Evolutionary conservation across 2,797 vertebrate species (phyloP), one percentile per base, ranked within the genome.

Genomic region (Falco cherrug): DNA sequence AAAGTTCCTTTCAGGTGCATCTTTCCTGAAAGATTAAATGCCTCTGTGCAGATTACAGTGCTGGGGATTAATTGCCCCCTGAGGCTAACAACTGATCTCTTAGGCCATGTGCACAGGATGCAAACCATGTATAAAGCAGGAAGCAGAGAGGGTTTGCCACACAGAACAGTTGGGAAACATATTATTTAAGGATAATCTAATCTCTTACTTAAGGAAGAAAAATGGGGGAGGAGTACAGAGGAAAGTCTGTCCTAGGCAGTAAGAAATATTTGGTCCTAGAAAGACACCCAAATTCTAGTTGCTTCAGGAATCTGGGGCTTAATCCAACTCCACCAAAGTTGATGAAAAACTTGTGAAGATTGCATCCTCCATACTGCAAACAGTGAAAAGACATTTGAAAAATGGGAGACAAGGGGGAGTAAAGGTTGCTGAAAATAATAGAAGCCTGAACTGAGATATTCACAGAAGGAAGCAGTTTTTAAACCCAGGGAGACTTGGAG

Each of bases 21-120:
- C 92, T 96, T 95, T 86, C 92, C 93, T 94, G 65, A 86, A 93
- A 97, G 96, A 97, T 96, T 96, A 97, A 96, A 96, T 96, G 59
- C 82, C 91, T 95, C 82, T 86, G 65, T 94, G 92, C 82, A 94
- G 96, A 96, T 96, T 96, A 91, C 76, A 60, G 87, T 93, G 69
- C 45, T 89, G 80, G 73, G 91, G 79, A 95, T 96, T 92, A 96
- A 97, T 93, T 88, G 76, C 82, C 89, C 95, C 92, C 95, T 88
- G 92, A 96, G 93, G 94, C 94, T 82, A 95, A 50, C 83, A 94
- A 73, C 15, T 76, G 75, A 92, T 84, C 82, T 91, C 76, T 89
- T 31, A 79, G 93, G 59, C 93, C 92, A 60, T 53, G 84, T 86
- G 76, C 59, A 88, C 87, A 94, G 82, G 78, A 96, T 91, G 53